phyloP scores from a whole-genome alignment of 2,797 vertebrate genomes.

The Malacoctenus gilli region DNA sequence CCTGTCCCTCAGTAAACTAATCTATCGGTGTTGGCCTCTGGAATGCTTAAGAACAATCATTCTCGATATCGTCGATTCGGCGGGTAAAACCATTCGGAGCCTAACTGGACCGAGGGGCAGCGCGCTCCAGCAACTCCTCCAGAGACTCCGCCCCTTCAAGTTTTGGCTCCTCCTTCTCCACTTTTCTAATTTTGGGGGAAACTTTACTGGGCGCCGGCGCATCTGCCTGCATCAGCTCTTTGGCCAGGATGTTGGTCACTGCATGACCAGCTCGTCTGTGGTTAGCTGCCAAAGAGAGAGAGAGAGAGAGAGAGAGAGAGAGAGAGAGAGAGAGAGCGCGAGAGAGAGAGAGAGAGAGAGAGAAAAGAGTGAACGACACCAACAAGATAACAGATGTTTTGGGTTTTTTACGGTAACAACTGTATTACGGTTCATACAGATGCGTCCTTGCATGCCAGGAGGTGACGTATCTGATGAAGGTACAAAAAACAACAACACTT shows the following conservation, averaged over 20 bases:
- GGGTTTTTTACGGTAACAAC: neutral
- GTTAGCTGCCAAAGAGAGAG: constrained; percentile 77
- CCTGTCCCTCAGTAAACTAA: constrained; percentile 9
- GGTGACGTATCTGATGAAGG: constrained; percentile 28
- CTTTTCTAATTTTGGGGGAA: constrained; percentile 39
- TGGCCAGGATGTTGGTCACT: constrained; percentile 88
- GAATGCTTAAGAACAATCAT: constrained; percentile 30
- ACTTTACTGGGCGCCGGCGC: constrained; percentile 50
- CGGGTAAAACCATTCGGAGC: neutral
- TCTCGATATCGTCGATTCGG: constrained; percentile 24
- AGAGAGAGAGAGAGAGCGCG: too few relatives aligned
- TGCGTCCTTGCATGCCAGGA: constrained; percentile 36
- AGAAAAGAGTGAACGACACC: neutral
- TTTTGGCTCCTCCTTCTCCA: constrained; percentile 62
- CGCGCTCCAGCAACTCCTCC: constrained; percentile 78
- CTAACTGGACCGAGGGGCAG: constrained; percentile 70
- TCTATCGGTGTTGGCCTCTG: constrained; percentile 35
- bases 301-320: too few relatives aligned
- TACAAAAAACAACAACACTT: constrained; percentile 10
- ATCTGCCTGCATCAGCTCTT: constrained; percentile 88
- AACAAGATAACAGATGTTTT: neutral
- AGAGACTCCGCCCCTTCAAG: constrained; percentile 69
- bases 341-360: too few relatives aligned
- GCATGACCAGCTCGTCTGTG: constrained; percentile 87
- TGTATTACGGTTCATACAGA: constrained; percentile 24